A percentile compares a stretch with the other conserved stretches of the same genome.
phyloP scores from a whole-genome alignment of 2,888 invertebrate species.

The Trachelus troglodyta region DNA sequence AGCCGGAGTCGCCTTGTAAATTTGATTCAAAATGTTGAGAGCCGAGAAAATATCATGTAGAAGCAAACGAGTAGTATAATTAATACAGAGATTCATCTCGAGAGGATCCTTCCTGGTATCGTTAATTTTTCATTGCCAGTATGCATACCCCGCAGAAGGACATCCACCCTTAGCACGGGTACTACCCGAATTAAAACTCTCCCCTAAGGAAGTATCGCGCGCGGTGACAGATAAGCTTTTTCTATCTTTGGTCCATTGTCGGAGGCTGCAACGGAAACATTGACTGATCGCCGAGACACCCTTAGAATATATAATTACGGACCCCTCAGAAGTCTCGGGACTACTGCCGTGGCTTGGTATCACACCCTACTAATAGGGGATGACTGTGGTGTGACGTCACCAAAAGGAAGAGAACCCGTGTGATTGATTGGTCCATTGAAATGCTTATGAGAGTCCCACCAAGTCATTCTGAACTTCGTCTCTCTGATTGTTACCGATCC shows the following conservation, averaged over 20 bases:
- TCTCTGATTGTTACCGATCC: constrained; percentile 34
- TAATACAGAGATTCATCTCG: not conserved
- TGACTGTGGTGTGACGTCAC: constrained; percentile 59
- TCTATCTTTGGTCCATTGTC: constrained; percentile 63
- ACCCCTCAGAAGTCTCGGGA: constrained; percentile 19
- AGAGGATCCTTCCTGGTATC: constrained; percentile 20
- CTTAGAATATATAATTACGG: constrained; percentile 65
- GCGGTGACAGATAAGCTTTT: constrained; percentile 64
- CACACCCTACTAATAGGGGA: constrained; percentile 60
- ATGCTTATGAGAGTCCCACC: constrained; percentile 58
- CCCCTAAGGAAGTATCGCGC: constrained; percentile 56
- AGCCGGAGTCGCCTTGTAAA: too few relatives aligned
- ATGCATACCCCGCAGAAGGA: constrained; percentile 25
- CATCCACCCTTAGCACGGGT: not conserved
- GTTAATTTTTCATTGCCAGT: constrained; percentile 60
- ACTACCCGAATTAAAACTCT: constrained; percentile 56
- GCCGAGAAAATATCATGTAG: not conserved
- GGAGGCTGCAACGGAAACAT: constrained; percentile 64
- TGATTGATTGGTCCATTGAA: constrained; percentile 65
- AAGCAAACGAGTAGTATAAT: not conserved
- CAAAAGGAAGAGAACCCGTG: constrained; percentile 44
- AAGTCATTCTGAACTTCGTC: not conserved
- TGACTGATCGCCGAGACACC: constrained; percentile 66
- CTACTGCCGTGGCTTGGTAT: constrained; percentile 36
- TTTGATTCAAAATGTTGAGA: too few relatives aligned